Conservation (phyloP, 2,113 vertebrate species). For the Carassius auratus region DNA sequence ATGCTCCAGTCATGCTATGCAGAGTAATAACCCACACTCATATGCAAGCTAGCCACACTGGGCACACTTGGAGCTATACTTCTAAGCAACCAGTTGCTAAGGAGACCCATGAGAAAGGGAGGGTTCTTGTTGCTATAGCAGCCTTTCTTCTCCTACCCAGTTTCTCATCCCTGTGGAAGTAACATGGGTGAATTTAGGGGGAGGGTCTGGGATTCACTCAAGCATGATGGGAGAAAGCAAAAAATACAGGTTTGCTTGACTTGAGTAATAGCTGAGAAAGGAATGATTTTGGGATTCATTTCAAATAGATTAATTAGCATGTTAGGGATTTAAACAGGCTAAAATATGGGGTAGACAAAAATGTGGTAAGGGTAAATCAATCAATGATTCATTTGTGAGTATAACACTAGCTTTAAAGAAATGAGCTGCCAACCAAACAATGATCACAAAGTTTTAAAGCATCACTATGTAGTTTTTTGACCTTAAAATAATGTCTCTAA, state of each 20-base stretch:
- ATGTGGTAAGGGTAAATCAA: no score
- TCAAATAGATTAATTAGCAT: no score
- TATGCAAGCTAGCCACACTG: slow-evolving; percentile 70
- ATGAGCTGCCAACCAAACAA: no score
- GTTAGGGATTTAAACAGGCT: no score
- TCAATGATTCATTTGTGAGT: no score
- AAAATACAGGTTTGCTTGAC: slow-evolving; percentile 4
- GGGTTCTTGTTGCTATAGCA: slow-evolving; percentile 84
- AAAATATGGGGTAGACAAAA: no score
- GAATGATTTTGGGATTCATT: no score
- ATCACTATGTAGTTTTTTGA: no score
- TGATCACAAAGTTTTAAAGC: no score
- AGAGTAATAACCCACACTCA: slow-evolving; percentile 57
- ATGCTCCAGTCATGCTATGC: slow-evolving; percentile 47
- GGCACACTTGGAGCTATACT: slow-evolving; percentile 79
- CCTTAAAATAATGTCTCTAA: no score
- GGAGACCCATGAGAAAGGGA: slow-evolving; percentile 84
- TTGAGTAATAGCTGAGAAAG: background rate
- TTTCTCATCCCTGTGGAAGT: slow-evolving; percentile 74
- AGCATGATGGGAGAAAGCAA: slow-evolving; percentile 23
- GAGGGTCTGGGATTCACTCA: slow-evolving; percentile 59
- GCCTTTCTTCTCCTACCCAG: slow-evolving; percentile 77
- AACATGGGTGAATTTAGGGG: slow-evolving; percentile 65
- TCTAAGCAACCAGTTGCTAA: slow-evolving; percentile 85
- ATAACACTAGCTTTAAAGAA: no score